phyloP scores from a whole-genome alignment of 2,113 vertebrate genomes.

The human (Homo sapiens) region DNA sequence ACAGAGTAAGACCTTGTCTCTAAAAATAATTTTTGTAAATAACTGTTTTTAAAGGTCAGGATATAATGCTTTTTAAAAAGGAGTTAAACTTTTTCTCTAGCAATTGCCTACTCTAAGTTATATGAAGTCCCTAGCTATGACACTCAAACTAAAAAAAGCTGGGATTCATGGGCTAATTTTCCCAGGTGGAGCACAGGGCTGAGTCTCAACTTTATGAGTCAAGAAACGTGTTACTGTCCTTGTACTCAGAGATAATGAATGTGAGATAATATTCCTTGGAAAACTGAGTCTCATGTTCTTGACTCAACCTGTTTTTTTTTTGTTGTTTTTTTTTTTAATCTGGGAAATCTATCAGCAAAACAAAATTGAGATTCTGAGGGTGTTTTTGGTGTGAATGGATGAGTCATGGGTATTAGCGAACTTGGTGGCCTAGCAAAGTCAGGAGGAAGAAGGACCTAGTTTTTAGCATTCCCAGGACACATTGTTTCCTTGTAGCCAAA shows the following conservation, averaged over 20 bases:
- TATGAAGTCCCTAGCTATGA: background rate
- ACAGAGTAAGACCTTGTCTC: too few relatives aligned
- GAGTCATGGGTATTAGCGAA: background rate
- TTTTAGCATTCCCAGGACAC: background rate
- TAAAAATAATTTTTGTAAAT: too few relatives aligned
- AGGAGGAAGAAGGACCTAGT: background rate
- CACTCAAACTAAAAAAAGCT: background rate
- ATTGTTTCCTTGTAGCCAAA: background rate
- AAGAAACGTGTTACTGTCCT: background rate
- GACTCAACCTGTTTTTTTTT: background rate
- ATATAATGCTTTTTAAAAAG: background rate
- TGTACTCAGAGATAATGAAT: background rate
- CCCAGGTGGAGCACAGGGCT: background rate
- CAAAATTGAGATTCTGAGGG: background rate
- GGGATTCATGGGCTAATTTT: background rate
- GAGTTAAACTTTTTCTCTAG: background rate
- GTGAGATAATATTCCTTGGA: background rate
- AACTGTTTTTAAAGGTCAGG: background rate
- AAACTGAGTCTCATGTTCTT: background rate
- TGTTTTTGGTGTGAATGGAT: background rate
- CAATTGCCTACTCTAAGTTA: background rate
- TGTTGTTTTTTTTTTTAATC: background rate
- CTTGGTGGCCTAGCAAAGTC: fast-evolving
- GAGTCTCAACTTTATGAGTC: background rate
- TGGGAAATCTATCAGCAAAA: background rate